These are phyloP conservation scores for Timema podura DNA, from an alignment of 2,888 invertebrate genomes.

Conservation along the genomic window DNA sequence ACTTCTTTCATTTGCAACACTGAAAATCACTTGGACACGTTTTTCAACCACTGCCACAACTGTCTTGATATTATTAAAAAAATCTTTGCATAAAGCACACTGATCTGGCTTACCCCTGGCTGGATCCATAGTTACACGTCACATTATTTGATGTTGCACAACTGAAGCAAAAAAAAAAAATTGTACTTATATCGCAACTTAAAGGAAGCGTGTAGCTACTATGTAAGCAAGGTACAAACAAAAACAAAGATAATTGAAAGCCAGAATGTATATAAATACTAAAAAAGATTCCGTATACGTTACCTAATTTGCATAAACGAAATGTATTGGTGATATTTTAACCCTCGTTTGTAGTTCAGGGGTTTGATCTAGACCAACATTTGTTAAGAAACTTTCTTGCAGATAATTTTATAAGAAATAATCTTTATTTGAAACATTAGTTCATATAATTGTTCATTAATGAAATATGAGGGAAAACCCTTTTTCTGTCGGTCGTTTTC, in stretches of 20 bases:
- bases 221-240: too few species aligned
- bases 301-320: too few species aligned
- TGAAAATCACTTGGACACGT: not conserved
- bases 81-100: slow-evolving; percentile 1
- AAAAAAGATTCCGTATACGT: too few species aligned
- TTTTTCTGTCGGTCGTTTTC: not conserved
- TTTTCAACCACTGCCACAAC: not conserved
- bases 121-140: not conserved
- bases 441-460: not conserved
- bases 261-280: too few species aligned
- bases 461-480: not conserved
- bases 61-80: not conserved
- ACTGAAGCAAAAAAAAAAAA: too few species aligned
- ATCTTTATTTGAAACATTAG: not conserved
- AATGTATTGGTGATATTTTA: not conserved
- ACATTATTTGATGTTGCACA: not conserved
- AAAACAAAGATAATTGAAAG: too few species aligned
- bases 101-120: not conserved
- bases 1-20: not conserved
- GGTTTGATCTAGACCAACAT: not conserved
- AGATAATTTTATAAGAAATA: not conserved
- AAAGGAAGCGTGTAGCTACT: too few species aligned
- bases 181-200: too few species aligned
- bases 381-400: not conserved
- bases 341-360: not conserved